These are phyloP conservation scores for Dorcus parallelipipedus DNA, from an alignment of 2,888 invertebrate genomes.

Conservation along the genomic window DNA sequence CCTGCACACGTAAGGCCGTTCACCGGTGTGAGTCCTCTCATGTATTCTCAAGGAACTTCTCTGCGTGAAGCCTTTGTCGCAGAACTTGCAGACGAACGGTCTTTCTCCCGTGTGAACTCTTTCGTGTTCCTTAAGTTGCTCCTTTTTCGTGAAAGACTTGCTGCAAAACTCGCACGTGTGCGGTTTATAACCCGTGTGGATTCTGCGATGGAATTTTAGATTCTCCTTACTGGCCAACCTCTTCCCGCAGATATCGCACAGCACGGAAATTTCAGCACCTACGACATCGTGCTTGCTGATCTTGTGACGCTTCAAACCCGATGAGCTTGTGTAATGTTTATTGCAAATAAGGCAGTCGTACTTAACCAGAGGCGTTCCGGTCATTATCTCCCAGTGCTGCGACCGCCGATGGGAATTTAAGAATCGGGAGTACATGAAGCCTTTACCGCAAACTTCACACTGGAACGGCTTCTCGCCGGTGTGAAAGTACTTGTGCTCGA, in stretches of 20 bases:
- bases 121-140: conserved; percentile 43
- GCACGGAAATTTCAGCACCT: conserved; percentile 52
- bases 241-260: conserved; percentile 61
- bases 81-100: conserved; percentile 53
- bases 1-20: conserved; percentile 58
- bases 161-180: conserved; percentile 42
- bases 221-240: conserved; percentile 53
- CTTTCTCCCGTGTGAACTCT: conserved; percentile 45
- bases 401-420: conserved; percentile 38
- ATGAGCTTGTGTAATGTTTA: conserved; percentile 45
- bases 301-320: conserved; percentile 46
- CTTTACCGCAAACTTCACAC: conserved; percentile 55
- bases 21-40: conserved; percentile 62
- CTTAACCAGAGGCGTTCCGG: conserved; percentile 30
- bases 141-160: conserved; percentile 44
- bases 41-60: conserved; percentile 62
- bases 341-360: conserved; percentile 47
- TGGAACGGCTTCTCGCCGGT: conserved; percentile 54
- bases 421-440: conserved; percentile 48
- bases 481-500: conserved; percentile 58
- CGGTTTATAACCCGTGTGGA: conserved; percentile 44
- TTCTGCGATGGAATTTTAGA: conserved; percentile 47
- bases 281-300: conserved; percentile 30
- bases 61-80: conserved; percentile 62
- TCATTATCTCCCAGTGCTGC: conserved; percentile 40